Base-by-base conservation (phyloP, 2,888 invertebrate genomes). In the Drosophila putrida region DNA sequence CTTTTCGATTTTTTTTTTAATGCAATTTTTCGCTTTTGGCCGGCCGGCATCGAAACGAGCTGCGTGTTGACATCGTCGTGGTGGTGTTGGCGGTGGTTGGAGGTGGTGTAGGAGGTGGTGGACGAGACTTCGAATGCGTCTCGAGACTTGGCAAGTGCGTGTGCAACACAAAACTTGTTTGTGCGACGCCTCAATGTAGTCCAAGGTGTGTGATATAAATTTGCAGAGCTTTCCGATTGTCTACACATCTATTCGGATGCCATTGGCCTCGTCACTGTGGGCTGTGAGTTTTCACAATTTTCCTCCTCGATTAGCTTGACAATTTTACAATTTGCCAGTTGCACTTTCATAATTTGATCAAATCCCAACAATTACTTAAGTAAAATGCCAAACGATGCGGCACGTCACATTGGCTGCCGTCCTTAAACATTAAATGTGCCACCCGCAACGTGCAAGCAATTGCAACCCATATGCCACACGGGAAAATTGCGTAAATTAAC, bases 1-100 rank as follows among this genome's bases (percentile, higher is more conserved):
- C 67, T 87, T 87, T 88, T 86, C 85, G 88, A 88, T 88, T 88
- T 84, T 82, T 73, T 88, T 88, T 84, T 82, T 73, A 82, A 85
- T 82, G 82, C 78, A 82, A 75, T 84, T 84, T 81, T 69, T 59
- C 60, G 64, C 61, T 69, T 75, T 77, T 71, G 87, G 75, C 82
- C 85, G 83, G 83, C 83, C 83, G 83, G 83, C 81, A 59, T 79
- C 71, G 62, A 64, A 65, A 71, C 72, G 65, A 53, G 67, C 73
- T 82, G 80, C 82, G 69, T 78, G 87, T 84, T 78, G 83, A 79
- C 83, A 83, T 57, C 78, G 66, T 38, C 53, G 43, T n/a, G 43
- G 35, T 27, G 28, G 25, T 11, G 35, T 25, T 10, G 55, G 11
- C 5, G 27, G 9, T 36, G 65, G 41, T 9, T 46, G 59, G 51